Evolutionary conservation across 2,888 invertebrate genomes (phyloP).

Genomic region (Oxystoma pomonae): DNA sequence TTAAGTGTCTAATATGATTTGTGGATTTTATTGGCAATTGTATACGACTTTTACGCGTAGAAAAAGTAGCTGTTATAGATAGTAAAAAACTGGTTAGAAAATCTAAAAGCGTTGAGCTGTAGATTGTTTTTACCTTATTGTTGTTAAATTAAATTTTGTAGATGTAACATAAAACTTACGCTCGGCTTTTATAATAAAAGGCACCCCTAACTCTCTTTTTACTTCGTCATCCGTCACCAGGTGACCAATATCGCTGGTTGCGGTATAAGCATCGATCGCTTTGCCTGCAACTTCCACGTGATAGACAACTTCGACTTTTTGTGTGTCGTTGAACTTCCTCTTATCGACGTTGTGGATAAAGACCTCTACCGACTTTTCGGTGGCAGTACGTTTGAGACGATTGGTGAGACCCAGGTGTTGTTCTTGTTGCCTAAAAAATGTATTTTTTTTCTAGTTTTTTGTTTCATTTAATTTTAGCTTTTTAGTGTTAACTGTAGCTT

Average conservation of each 20-base stretch:
- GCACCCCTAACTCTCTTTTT: constrained; percentile 67
- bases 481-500: no score
- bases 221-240: constrained; percentile 76
- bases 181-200: constrained; percentile 78
- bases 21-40: no score
- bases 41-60: no score
- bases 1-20: no score
- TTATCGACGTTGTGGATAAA: constrained; percentile 65
- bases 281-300: constrained; percentile 76
- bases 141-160: no score
- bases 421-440: constrained; percentile 71
- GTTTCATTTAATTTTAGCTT: no score
- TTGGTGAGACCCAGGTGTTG: constrained; percentile 66
- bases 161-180: constrained; percentile 56
- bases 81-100: no score
- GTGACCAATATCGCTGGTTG: constrained; percentile 73
- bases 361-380: constrained; percentile 56
- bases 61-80: no score
- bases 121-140: no score
- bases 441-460: no score
- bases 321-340: constrained; percentile 44
- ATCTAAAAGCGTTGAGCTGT: no score
- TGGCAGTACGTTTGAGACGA: constrained; percentile 36
- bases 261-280: constrained; percentile 75
- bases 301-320: constrained; percentile 65